Evolutionary conservation across 2,797 vertebrate genomes (phyloP).

Genomic region (Hydrophis major): DNA sequence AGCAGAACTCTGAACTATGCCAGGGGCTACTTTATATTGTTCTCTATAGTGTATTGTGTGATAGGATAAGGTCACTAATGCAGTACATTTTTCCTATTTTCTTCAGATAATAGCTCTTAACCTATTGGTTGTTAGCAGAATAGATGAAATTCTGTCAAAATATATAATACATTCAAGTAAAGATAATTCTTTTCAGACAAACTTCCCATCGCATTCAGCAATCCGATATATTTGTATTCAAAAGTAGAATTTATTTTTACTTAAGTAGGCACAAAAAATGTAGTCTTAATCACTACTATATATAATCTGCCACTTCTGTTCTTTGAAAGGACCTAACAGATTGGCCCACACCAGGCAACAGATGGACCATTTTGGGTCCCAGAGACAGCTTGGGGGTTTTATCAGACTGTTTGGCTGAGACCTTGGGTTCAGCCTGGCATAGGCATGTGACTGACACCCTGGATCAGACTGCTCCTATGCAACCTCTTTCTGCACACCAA

Average conservation of each 20-base stretch:
- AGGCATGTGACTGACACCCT: not conserved
- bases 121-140: not conserved
- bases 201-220: not conserved
- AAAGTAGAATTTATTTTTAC: not conserved
- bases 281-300: not conserved
- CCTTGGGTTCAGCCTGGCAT: not conserved
- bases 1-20: not conserved
- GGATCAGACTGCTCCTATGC: not conserved
- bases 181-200: not conserved
- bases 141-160: not conserved
- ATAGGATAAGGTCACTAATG: not conserved
- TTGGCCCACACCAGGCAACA: not conserved
- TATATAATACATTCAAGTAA: not conserved
- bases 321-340: not conserved
- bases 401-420: not conserved
- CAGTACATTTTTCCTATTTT: not conserved
- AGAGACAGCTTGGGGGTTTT: not conserved
- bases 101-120: not conserved
- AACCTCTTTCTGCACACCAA: not conserved
- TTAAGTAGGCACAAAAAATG: not conserved
- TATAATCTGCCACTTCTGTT: not conserved
- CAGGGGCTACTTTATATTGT: not conserved
- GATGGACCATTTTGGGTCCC: not conserved
- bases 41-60: not conserved
- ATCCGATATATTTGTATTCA: not conserved